A percentile compares a stretch with the other conserved stretches of the same genome.
Evolutionary conservation across 2,888 invertebrate species (phyloP).

Genomic region (Rotaria macrura): DNA sequence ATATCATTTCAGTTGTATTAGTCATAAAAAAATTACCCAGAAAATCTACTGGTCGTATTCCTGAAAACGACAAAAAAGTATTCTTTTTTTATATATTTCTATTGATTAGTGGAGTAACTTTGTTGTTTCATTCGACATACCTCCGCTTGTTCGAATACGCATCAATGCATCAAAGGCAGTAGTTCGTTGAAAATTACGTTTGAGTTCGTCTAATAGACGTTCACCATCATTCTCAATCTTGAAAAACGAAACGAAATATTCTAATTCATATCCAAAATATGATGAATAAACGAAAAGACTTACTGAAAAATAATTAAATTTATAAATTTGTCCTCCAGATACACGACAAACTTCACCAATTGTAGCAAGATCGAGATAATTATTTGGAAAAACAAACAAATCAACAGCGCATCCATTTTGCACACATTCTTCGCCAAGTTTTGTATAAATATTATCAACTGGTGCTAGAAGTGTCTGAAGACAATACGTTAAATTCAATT

Average conservation of each 20-base stretch:
- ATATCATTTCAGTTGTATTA: conserved; percentile 80
- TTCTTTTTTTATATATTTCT: too few relatives aligned
- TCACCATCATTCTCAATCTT: conserved; percentile 81
- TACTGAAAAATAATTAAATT: conserved; percentile 64
- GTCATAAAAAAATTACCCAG: conserved; percentile 93
- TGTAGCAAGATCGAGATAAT: conserved; percentile 88
- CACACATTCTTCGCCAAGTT: conserved; percentile 84
- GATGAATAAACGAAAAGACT: not conserved
- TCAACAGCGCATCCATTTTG: conserved; percentile 83
- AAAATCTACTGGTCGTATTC: conserved; percentile 64
- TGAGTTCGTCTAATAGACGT: conserved; percentile 71
- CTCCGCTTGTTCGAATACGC: conserved; percentile 84
- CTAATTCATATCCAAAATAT: not conserved
- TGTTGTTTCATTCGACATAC: conserved; percentile 59
- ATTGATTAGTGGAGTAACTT: not conserved
- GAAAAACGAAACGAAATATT: not conserved
- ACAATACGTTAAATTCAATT: not conserved
- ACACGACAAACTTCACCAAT: conserved; percentile 79
- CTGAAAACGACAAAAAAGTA: not conserved
- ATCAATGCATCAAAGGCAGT: conserved; percentile 91
- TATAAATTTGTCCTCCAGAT: conserved; percentile 88
- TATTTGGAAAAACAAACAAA: conserved; percentile 85
- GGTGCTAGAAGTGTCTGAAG: conserved; percentile 57
- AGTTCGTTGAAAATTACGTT: conserved; percentile 66
- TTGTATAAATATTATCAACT: conserved; percentile 78